Base-by-base conservation (phyloP, 2,113 vertebrate genomes). In the Pagrus major region DNA sequence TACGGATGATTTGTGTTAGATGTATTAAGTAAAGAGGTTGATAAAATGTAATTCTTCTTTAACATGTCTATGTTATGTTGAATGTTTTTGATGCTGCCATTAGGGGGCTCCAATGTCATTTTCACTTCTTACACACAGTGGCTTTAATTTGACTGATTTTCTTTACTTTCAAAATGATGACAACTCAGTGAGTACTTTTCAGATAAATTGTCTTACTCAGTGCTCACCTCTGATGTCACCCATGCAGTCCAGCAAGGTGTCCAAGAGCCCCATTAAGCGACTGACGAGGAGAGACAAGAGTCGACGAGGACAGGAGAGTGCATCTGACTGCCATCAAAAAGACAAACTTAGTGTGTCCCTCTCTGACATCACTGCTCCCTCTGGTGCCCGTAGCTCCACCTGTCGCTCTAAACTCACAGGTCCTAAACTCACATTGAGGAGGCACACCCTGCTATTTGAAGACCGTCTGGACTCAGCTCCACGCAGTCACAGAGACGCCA, bases 211-310 rank as follows among this genome's bases (percentile, higher is more conserved):
- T 76, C 61, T 59, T 66, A 23, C 27, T 31, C 5, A 2, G 1
- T 6, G 0, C 27, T 49, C 42, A 35, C 49, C 7, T 52, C 3
- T 73, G 21, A 33, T 10, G 3, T 76, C 4, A 7, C 18, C 56
- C 10, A 86, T 86, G 20, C 84, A 98, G 97, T 93, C 96, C 92
- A 96, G 96, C 86, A 98, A 97, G 89, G 95, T 97, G 89, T 96
- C 97, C 71, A 96, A 95, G 94, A 97, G 96, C 89, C 96, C 96
- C 82, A 96, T 97, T 82, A 97, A 96, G 90, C 96, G 96, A 44
- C 89, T 97, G 84, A 96, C 96, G 84, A 96, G 96, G 93, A 98
- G 96, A 83, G 96, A 97, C 92, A 96, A 95, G 90, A 95, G 95
- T 66, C 81, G 60, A 39, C 86, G 82, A 82, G 96, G 96, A 49